Base-by-base conservation (phyloP, 2,113 vertebrate species). In the Bubo bubo region DNA sequence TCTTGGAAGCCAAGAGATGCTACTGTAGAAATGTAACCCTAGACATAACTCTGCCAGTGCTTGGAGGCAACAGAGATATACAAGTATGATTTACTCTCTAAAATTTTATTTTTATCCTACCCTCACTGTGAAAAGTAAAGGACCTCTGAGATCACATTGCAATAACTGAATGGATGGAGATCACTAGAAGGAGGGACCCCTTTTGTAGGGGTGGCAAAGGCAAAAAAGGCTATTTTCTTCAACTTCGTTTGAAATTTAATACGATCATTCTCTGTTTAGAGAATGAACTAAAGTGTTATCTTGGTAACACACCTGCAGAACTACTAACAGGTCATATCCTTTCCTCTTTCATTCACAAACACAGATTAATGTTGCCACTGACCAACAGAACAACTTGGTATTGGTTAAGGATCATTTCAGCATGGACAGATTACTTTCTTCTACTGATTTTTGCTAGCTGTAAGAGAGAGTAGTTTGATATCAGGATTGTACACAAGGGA, bases 181-280 rank as follows among this genome's bases (percentile, higher is more conserved):
- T 67, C 5, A 19, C 10, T 30, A 6, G 15, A 55, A 58, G 3
- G 10, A 5, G 5, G 6, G 3, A 43, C 3, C 0, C 2, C 4
- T 63, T 67, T 45, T 55, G 7, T 19, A 24, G 26, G 32, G 6
- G 39, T 59, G 9, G 4, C 11, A 53, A 86, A 75, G 4, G 23
- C 14, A 73, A 24, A 75, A 43, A 37, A 39, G 6, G 3, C 6
- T 56, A 30, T 43, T 77, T 86, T 60, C 32, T 58, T 62, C 75
- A 80, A 20, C 2, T 87, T 79, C 8, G 11, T 73, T 64, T 45
- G 62, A 83, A 86, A 74, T 55, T 67, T 37, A 72, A 4, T 52
- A 35, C n/a, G 45, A 72, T 55, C 14, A 37, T 37, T 37, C 37
- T 37, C 9, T 89, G 4, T 59, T 81, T 67, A 81, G 23, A 83